Evolutionary conservation across 2,113 vertebrate genomes (phyloP), one percentile per base, ranked within the genome.

Genomic region (Mionectes macconnelli): DNA sequence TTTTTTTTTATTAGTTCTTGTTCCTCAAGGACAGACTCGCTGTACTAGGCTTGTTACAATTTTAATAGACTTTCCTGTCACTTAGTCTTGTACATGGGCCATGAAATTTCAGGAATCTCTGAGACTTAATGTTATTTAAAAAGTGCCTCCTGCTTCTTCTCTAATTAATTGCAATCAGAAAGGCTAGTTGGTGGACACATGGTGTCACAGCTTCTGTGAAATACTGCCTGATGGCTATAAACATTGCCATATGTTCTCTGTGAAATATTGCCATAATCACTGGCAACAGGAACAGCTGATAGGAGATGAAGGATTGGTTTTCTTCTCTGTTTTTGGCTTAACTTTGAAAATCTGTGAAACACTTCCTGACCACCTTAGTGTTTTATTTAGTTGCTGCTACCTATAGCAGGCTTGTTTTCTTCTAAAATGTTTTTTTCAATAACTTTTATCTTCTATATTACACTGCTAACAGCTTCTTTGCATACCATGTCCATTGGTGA

Each of bases 101-200:
- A 78, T 53, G 83, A 96, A 97, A 96, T 89, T 97, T 90, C 44
- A 94, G 95, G 87, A 89, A 77, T 97, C 85, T 94, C 91, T 60
- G 72, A 82, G 84, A 93, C 75, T 93, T 97, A 93, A 86, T 96
- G 91, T 96, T 96, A 96, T 94, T 97, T 97, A 88, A 79, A 94
- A 97, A 96, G 88, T 81, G 84, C 94, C 92, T 98, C 94, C 96
- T 92, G 94, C 93, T 97, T 98, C 96, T 94, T 94, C 94, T 89
- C 96, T 98, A 98, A 98, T 98, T 98, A 98, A 96, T 97, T 97
- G 95, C 92, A 97, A 97, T 97, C 97, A 97, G 95, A 97, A 97
- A 97, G 97, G 98, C 97, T 98, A 97, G 97, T 97, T 97, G 95
- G 95, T 96, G 97, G 98, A 97, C 97, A 98, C 98, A 97, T 97